Base-by-base conservation (phyloP, 35 echinoderm and acorn worm species). In the Stichopus chloronotus region DNA sequence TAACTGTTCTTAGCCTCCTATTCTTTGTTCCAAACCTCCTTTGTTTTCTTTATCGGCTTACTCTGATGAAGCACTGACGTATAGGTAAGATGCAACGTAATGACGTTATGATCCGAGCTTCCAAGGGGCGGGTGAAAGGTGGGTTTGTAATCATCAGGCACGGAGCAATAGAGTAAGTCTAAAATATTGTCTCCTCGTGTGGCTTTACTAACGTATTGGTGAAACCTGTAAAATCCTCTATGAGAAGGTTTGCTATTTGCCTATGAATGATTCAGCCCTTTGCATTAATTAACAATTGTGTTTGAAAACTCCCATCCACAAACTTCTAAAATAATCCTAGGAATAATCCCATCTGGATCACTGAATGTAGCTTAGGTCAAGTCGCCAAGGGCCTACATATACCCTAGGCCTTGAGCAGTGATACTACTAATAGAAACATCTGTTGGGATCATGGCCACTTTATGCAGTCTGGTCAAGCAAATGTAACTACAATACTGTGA, bases 41-140 rank as follows among this genome's bases (percentile, higher is more conserved):
- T 76, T 90, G 87, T 90, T 72, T 69, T 90, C 87, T 90, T 69
- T 5, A 87, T 57, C 83, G 87, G 87, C 69, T 90, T 90, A 76
- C 69, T 90, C 54, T 90, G 1, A 55, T 5, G 4, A 21, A 90
- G 87, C 69, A 72, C 69, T 72, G 60, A 58, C 63, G 22, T 59
- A 20, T 63, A 88, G 56, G 86, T 88, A 65, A 55, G 86, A 61
- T 61, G 13, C 59, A 88, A 43, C n/a, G 56, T 59, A 7, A 60
- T 68, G 17, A 68, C 55, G 1, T 88, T 23, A 88, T 88, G 8
- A 52, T 90, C 59, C 19, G 58, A 61, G 63, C n/a, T 89, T 11
- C 87, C 24, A 17, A 90, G 87, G 24, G 87, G 63, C 19, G 87
- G 69, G 0, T 90, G 60, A 21, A 52, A 56, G 52, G 69, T 90